Conservation (phyloP, 2,797 vertebrate genomes). For the Typhlichthys subterraneus region DNA sequence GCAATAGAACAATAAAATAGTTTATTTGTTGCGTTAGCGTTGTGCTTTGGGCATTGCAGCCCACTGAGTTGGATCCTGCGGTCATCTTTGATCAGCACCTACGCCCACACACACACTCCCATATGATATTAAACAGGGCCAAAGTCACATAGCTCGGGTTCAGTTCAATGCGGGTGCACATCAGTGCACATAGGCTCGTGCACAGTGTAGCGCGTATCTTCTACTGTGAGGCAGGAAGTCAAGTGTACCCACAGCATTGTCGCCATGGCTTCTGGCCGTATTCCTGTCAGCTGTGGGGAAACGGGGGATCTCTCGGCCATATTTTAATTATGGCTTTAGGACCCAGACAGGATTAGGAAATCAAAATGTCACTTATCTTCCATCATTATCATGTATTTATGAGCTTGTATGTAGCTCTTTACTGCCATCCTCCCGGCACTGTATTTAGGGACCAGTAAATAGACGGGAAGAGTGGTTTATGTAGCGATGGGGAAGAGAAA, state of each 20-base stretch:
- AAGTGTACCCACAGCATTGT: conserved; percentile 33
- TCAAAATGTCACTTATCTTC: conserved; percentile 40
- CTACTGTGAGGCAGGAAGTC: conserved; percentile 10
- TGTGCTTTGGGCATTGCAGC: conserved; percentile 53
- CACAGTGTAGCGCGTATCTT: no score
- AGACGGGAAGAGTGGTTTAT: conserved; percentile 44
- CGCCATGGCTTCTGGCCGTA: conserved; percentile 27
- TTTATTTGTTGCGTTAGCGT: conserved; percentile 5
- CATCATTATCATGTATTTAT: conserved; percentile 38
- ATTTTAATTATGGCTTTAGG: conserved; percentile 64
- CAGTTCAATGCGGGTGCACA: no score
- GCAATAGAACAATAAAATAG: no score
- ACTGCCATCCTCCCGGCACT: conserved; percentile 30
- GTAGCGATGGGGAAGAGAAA: conserved; percentile 25
- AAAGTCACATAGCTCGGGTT: conserved; percentile 34
- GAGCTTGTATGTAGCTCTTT: conserved; percentile 45
- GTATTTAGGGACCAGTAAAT: conserved; percentile 47
- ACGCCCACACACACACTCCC: conserved; percentile 33
- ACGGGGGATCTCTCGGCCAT: conserved; percentile 41
- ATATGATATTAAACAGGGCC: conserved; percentile 45
- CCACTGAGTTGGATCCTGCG: conserved; percentile 65
- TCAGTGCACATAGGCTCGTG: no score
- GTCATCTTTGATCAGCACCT: conserved; percentile 51
- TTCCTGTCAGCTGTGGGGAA: conserved; percentile 18
- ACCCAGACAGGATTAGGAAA: conserved; percentile 50